Evolutionary conservation across 2,888 invertebrate species (phyloP).

Genomic region (Hanleya hanleyi): DNA sequence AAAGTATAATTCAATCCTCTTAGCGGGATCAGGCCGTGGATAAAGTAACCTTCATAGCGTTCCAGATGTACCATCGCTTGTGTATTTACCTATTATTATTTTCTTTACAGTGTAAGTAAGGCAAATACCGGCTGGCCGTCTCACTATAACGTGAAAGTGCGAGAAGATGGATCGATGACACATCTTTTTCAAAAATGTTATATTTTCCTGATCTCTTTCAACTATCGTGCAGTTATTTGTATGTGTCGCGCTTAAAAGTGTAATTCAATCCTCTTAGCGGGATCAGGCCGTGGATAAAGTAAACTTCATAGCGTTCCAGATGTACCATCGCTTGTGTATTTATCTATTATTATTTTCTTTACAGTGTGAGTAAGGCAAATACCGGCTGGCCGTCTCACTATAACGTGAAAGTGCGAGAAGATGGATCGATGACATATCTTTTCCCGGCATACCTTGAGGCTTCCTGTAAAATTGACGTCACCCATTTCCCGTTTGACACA

Average conservation of each 20-base stretch:
- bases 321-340: no score
- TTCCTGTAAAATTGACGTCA: slow-evolving; percentile 7
- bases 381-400: neutral
- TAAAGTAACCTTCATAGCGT: no score
- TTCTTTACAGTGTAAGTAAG: neutral
- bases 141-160: neutral
- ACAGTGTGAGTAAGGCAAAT: neutral
- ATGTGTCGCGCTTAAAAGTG: no score
- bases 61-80: no score
- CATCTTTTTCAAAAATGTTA: no score
- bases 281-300: no score
- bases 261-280: no score
- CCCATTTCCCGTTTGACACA: slow-evolving; percentile 8
- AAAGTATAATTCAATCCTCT: no score
- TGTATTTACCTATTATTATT: neutral
- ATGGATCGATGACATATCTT: neutral
- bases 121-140: neutral
- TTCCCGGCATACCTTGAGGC: slow-evolving; percentile 7
- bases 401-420: neutral
- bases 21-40: no score
- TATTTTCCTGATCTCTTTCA: no score
- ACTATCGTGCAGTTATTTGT: no score
- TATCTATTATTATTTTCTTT: neutral
- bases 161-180: neutral
- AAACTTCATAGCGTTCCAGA: no score